Percentiles rank a stretch among this genome's conserved stretches.
Conservation (phyloP, 2,888 invertebrate genomes). For the Helicoverpa assulta region DNA sequence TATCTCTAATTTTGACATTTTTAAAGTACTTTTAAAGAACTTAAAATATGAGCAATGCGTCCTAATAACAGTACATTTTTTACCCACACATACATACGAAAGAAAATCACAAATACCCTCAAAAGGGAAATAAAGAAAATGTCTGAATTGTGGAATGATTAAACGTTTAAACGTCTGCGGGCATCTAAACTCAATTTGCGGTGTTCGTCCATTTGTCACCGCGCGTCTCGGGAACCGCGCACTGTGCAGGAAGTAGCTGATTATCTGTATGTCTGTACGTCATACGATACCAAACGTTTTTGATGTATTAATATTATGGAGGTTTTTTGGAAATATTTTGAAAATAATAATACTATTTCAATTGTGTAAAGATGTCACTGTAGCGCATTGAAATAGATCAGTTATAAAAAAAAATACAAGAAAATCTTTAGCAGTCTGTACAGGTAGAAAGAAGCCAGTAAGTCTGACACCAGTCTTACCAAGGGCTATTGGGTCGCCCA, state of each 20-base stretch:
- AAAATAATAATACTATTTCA: neutral
- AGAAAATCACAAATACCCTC: conserved; percentile 42
- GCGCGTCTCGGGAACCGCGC: conserved; percentile 65
- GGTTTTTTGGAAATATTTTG: neutral
- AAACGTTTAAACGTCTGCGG: conserved; percentile 67
- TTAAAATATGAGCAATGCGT: neutral
- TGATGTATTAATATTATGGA: neutral
- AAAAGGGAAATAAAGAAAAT: conserved; percentile 57
- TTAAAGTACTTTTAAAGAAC: too few relatives aligned
- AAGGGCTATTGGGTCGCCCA: too few relatives aligned
- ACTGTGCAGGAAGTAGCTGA: conserved; percentile 55
- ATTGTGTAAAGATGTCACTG: too few relatives aligned
- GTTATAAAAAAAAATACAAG: too few relatives aligned
- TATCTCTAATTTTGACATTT: too few relatives aligned
- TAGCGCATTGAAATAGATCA: too few relatives aligned
- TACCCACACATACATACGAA: conserved; percentile 8
- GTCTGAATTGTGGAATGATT: conserved; percentile 69
- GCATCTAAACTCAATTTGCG: conserved; percentile 78
- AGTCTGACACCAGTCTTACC: too few relatives aligned
- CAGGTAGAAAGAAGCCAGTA: too few relatives aligned
- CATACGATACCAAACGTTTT: conserved; percentile 12
- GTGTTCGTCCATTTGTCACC: conserved; percentile 76
- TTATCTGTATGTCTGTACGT: conserved; percentile 64
- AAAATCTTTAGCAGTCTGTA: too few relatives aligned
- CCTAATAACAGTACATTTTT: neutral